A percentile compares a stretch with the other conserved stretches of the same genome.
phyloP scores from a whole-genome alignment of 2,113 vertebrate genomes.

The Dicrurus megarhynchus region DNA sequence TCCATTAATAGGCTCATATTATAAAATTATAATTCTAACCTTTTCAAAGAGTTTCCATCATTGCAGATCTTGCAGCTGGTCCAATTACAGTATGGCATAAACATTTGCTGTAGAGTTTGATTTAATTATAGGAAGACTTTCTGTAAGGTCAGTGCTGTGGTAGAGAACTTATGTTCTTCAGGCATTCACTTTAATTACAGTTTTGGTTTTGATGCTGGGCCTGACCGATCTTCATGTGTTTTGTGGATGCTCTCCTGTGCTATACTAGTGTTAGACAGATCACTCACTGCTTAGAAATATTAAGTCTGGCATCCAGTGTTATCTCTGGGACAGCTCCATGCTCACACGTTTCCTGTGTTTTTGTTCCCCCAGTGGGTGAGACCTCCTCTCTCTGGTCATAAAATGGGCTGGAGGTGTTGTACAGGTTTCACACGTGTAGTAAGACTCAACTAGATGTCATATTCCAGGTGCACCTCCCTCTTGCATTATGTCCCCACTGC shows the following conservation, averaged over 20 bases:
- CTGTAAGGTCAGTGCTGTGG: conserved; percentile 9
- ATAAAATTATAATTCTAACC: conserved; percentile 33
- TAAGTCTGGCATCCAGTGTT: background rate
- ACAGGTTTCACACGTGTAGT: background rate
- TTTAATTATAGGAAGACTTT: conserved; percentile 16
- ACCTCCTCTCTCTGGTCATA: background rate
- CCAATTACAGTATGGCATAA: conserved; percentile 22
- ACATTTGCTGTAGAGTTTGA: conserved; percentile 27
- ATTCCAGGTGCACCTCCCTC: background rate
- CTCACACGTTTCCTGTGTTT: background rate
- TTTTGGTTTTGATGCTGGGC: background rate
- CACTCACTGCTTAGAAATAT: background rate
- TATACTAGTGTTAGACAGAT: background rate
- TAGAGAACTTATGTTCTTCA: background rate
- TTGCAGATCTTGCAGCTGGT: conserved; percentile 19
- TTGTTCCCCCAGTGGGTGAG: background rate
- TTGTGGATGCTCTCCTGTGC: background rate
- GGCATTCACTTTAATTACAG: background rate
- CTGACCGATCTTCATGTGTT: background rate
- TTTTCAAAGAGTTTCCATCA: conserved; percentile 35
- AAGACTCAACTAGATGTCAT: background rate
- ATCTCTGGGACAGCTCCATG: background rate
- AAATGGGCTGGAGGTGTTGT: background rate
- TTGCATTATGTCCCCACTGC: background rate
- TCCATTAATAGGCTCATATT: conserved; percentile 5